phyloP scores from a whole-genome alignment of 1,140 invertebrate species.

The Mylabris phalerata region DNA sequence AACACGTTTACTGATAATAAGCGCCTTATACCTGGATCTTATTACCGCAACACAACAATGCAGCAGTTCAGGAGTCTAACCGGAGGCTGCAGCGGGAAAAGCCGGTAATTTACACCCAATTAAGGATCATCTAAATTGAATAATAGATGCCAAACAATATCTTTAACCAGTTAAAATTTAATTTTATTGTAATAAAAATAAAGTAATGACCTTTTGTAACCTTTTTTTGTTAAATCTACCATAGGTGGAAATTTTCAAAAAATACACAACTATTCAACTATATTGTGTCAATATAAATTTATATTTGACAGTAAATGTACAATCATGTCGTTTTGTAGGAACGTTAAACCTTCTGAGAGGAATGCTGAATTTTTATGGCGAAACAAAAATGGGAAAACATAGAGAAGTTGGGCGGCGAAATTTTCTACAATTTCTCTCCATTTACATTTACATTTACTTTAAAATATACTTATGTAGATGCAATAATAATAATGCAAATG shows the following conservation, averaged over 20 bases:
- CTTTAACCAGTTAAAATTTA: not conserved
- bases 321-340: conserved; percentile 6
- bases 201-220: too few relatives aligned
- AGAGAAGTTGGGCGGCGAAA: not conserved
- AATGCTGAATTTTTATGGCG: too few relatives aligned
- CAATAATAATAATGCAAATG: not conserved
- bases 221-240: too few relatives aligned
- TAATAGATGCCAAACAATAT: conserved; percentile 28
- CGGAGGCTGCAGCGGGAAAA: conserved; percentile 23
- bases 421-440: conserved; percentile 5
- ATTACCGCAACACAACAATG: conserved; percentile 24
- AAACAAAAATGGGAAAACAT: too few relatives aligned
- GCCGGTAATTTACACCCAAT: conserved; percentile 34
- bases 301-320: conserved; percentile 8
- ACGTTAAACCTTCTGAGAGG: not conserved
- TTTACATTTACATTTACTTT: conserved; percentile 11
- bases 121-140: conserved; percentile 32
- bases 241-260: too few relatives aligned
- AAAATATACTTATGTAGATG: not conserved
- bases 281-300: not conserved
- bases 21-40: conserved; percentile 10
- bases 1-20: conserved; percentile 13
- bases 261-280: too few relatives aligned
- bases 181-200: too few relatives aligned
- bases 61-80: conserved; percentile 27